Percentiles rank a stretch among this genome's conserved stretches.
These are phyloP conservation scores for Listronotus bonariensis DNA, from an alignment of 1,140 invertebrate genomes.

Conservation along the genomic window DNA sequence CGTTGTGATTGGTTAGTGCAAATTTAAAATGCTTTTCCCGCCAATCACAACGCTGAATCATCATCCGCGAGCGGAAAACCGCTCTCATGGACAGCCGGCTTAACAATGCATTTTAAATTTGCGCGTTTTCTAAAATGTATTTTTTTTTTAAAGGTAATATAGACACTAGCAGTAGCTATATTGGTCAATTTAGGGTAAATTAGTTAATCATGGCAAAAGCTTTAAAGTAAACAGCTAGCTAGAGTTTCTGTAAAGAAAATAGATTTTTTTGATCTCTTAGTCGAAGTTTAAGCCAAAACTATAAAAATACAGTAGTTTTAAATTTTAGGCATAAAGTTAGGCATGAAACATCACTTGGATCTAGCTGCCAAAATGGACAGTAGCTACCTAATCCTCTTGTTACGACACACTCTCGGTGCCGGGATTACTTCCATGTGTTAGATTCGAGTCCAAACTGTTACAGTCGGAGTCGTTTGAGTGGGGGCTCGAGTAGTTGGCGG, in stretches of 20 bases:
- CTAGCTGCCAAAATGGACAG: not conserved
- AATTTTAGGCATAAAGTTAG: not conserved
- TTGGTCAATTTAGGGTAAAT: too few species aligned
- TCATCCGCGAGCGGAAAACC: too few species aligned
- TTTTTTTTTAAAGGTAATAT: too few species aligned
- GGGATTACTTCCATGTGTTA: slow-evolving; percentile 67
- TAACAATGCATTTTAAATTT: too few species aligned
- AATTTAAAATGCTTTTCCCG: too few species aligned
- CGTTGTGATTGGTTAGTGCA: too few species aligned
- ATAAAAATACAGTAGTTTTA: slow-evolving; percentile 2
- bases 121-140: too few species aligned
- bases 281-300: too few species aligned
- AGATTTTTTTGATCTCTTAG: not conserved
- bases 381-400: not conserved
- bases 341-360: not conserved
- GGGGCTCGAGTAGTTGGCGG: slow-evolving; percentile 86
- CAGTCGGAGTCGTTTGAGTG: slow-evolving; percentile 84
- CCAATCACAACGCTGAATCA: too few species aligned
- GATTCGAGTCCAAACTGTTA: slow-evolving; percentile 75
- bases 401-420: slow-evolving; percentile 59
- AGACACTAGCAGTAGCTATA: too few species aligned
- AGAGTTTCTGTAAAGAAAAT: not conserved
- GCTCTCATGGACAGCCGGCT: too few species aligned
- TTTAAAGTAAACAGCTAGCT: not conserved
- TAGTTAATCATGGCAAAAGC: too few species aligned